Base-by-base conservation (phyloP, 2,888 invertebrate species). In the Phasia obesa region DNA sequence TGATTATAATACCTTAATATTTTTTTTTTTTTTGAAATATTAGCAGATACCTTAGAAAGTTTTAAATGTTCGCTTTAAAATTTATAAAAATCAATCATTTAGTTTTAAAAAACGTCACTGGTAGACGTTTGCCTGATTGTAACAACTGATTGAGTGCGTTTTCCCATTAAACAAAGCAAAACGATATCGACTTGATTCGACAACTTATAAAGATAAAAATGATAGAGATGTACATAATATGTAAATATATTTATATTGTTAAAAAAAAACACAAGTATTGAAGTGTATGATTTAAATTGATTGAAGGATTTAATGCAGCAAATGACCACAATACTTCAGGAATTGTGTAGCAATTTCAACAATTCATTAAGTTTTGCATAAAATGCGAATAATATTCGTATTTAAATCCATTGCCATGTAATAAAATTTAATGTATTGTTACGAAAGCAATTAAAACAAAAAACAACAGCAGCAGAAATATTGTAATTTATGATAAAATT, bases 271-370 rank as follows among this genome's bases (percentile, higher is more conserved):
- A 59, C 73, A 65, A 59, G 74, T 71, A 79, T 44, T 83, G 65
- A 75, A 79, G 75, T 83, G 83, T 83, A 67, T 79, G 83, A 83
- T 79, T 35, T 83, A 55, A 83, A 83, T 75, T 83, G 83, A 75
- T 83, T 79, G 83, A 65, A 76, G 71, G 79, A 83, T 83, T 79
- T 73, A 57, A 49, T 57, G 57, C 79, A 83, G 75, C 62, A 75
- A 79, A 75, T 71, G 75, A 67, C 67, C 75, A 67, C 79, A 83
- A 53, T 70, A 79, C 59, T 59, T 25, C 77, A 47, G 42, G 35
- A 60, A 44, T n/a, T 70, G 17, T 38, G n/a, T 44, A 42, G 25
- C 35, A 55, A 62, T 70, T 47, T 44, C 23, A 47, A 70, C 55
- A 65, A 65, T 65, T 62, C 64, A 77, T 70, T 77, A 49, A 25